phyloP scores from a whole-genome alignment of 2,113 vertebrate species.

The Paralichthys olivaceus region DNA sequence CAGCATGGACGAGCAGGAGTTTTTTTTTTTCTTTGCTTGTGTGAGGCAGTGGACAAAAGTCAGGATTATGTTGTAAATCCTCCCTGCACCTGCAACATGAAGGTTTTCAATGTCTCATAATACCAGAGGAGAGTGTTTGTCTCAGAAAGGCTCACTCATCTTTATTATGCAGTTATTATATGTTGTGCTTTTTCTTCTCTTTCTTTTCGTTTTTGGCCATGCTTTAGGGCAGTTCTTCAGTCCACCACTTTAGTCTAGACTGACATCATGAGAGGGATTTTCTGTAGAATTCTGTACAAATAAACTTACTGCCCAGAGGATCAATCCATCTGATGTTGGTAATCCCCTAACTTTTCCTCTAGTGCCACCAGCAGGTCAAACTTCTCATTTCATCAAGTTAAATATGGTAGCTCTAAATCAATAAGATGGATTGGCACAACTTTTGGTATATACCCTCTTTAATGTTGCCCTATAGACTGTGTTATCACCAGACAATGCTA shows the following conservation, averaged over 20 bases:
- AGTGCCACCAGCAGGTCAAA: neutral
- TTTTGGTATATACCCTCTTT: neutral
- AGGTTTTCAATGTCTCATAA: neutral
- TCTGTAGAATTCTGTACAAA: neutral
- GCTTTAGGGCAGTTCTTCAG: neutral
- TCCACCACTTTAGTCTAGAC: neutral
- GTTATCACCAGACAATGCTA: neutral
- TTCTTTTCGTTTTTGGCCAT: neutral
- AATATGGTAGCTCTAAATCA: neutral
- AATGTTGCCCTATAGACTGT: neutral
- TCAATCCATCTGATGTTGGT: neutral
- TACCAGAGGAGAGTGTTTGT: neutral
- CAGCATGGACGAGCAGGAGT: constrained; percentile 9
- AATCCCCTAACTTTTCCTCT: neutral
- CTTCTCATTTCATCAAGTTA: neutral
- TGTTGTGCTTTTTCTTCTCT: neutral
- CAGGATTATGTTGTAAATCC: neutral
- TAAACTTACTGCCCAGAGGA: neutral
- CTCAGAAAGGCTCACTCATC: neutral
- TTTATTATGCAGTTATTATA: neutral
- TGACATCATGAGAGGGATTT: neutral
- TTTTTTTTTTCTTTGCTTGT: constrained; percentile 14
- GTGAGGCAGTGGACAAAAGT: neutral
- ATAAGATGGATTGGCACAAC: neutral
- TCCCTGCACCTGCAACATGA: neutral